phyloP scores from a whole-genome alignment of 2,888 invertebrate genomes.

The Sinhomidia bicolor region DNA sequence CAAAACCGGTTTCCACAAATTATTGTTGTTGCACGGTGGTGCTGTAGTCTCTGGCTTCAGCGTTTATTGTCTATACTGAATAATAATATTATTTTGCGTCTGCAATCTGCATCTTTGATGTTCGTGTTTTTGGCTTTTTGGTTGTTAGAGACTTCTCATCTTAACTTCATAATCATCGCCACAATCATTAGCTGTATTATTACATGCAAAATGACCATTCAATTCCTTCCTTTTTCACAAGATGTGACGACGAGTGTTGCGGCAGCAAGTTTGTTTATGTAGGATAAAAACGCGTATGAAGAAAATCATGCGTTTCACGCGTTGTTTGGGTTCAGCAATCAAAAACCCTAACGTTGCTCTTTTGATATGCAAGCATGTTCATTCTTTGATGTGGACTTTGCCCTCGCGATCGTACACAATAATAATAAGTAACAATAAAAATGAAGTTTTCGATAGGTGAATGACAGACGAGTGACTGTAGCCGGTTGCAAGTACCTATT shows the following conservation, averaged over 20 bases:
- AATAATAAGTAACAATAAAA: not conserved
- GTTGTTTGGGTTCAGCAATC: constrained; percentile 61
- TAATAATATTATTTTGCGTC: no score
- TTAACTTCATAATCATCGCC: not conserved
- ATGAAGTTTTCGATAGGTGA: not conserved
- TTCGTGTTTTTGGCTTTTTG: no score
- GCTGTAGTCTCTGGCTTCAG: no score
- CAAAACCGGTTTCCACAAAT: constrained; percentile 67
- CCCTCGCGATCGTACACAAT: not conserved
- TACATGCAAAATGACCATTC: not conserved
- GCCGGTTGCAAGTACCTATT: not conserved
- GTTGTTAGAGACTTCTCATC: not conserved
- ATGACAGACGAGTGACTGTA: constrained; percentile 5
- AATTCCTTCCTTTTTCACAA: constrained; percentile 1
- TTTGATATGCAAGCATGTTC: not conserved
- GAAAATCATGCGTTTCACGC: constrained; percentile 52
- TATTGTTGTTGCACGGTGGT: not conserved
- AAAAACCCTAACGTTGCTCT: not conserved
- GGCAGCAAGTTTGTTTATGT: not conserved
- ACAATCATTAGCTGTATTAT: not conserved
- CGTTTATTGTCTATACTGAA: no score
- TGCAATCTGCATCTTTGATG: no score
- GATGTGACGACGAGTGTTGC: not conserved
- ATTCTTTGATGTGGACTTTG: constrained; percentile 56
- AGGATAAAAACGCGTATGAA: constrained; percentile 40